phyloP scores from a whole-genome alignment of 2,113 vertebrate genomes.

The Daubentonia madagascariensis region DNA sequence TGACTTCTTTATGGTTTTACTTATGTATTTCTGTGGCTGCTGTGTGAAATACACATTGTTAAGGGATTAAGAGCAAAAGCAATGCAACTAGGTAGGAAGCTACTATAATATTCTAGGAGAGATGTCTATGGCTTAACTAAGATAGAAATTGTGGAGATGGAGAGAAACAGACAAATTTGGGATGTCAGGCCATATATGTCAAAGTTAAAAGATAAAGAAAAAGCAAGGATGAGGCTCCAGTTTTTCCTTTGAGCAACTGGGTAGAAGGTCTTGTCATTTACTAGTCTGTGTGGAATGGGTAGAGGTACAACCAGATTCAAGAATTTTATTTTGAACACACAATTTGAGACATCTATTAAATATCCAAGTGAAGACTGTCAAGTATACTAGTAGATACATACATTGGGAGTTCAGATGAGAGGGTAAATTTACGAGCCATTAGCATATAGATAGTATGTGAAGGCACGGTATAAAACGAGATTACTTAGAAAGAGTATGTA shows the following conservation, averaged over 20 bases:
- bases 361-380: neutral
- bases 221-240: neutral
- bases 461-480: neutral
- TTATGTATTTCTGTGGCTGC: neutral
- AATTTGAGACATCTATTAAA: neutral
- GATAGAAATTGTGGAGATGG: neutral
- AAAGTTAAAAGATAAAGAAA: neutral
- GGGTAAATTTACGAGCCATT: neutral
- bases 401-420: neutral
- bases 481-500: neutral
- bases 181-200: neutral
- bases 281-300: neutral
- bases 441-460: neutral
- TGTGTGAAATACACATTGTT: neutral
- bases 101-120: neutral
- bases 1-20: neutral
- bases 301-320: neutral
- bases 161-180: neutral
- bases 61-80: neutral
- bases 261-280: neutral
- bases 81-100: neutral
- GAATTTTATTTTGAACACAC: neutral
- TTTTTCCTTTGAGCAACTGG: neutral
- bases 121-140: neutral
- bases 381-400: neutral